Conservation (phyloP, 2,113 vertebrate species). For the Neodon shergylaensis region DNA sequence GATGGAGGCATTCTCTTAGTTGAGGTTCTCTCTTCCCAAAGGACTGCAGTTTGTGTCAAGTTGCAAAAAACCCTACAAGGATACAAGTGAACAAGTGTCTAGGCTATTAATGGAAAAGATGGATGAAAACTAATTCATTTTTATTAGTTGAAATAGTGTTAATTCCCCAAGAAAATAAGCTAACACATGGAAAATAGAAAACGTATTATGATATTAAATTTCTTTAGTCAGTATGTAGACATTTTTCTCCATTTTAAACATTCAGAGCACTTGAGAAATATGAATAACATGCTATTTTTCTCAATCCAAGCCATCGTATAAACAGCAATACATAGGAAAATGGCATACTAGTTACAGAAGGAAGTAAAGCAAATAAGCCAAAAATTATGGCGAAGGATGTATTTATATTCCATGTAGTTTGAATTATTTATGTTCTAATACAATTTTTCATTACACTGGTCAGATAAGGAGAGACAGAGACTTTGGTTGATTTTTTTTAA, state of each 20-base stretch:
- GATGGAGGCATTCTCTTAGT: neutral
- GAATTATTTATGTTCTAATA: neutral
- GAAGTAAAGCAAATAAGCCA: neutral
- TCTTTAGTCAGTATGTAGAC: neutral
- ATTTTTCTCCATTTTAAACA: neutral
- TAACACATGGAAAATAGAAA: conserved; percentile 1
- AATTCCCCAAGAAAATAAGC: conserved; percentile 29
- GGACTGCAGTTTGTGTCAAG: neutral
- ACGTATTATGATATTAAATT: neutral
- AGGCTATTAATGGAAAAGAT: neutral
- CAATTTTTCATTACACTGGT: neutral
- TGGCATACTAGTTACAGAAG: neutral
- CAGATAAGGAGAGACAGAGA: neutral
- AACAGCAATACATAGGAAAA: neutral
- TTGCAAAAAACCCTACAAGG: neutral
- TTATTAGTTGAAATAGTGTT: neutral
- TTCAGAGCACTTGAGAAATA: neutral
- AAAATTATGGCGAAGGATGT: neutral
- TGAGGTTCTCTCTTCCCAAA: neutral
- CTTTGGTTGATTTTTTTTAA: neutral
- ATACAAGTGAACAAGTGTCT: neutral
- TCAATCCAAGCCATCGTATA: neutral
- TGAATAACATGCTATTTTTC: neutral
- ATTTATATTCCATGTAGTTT: neutral
- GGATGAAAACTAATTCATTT: neutral